A percentile compares a stretch with the other conserved stretches of the same genome.
Evolutionary conservation across 1,140 invertebrate species (phyloP).

Genomic region (Drepana arcuata): DNA sequence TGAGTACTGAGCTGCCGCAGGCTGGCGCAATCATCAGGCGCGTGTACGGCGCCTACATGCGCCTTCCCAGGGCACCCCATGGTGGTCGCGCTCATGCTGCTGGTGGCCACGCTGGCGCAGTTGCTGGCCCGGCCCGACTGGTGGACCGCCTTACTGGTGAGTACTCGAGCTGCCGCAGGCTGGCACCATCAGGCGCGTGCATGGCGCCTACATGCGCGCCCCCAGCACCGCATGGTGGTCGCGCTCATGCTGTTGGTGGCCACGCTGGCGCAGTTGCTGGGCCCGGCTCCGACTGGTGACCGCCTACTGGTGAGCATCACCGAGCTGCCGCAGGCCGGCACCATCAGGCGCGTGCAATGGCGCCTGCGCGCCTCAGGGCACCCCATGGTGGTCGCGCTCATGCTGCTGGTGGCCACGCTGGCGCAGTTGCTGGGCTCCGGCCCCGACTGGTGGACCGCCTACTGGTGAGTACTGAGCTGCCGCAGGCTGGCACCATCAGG

Average conservation of each 20-base stretch:
- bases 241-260: slow-evolving; percentile 57
- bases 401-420: slow-evolving; percentile 53
- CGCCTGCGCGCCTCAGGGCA: too few species aligned
- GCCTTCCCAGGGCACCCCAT: slow-evolving; percentile 72
- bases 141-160: slow-evolving; percentile 79
- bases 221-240: slow-evolving; percentile 69
- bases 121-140: slow-evolving; percentile 77
- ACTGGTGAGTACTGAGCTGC: too few species aligned
- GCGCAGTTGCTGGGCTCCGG: slow-evolving; percentile 73
- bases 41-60: slow-evolving; percentile 76
- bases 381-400: slow-evolving; percentile 72
- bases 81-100: slow-evolving; percentile 60
- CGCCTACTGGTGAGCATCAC: slow-evolving; percentile 78
- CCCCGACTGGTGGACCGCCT: slow-evolving; percentile 73
- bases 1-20: slow-evolving; percentile 72
- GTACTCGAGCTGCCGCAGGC: slow-evolving; percentile 68
- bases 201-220: slow-evolving; percentile 76
- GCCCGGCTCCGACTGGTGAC: slow-evolving; percentile 80
- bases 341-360: slow-evolving; percentile 61
- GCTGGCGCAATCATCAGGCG: slow-evolving; percentile 72
- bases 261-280: slow-evolving; percentile 74
- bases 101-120: slow-evolving; percentile 75
- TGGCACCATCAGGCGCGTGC: slow-evolving; percentile 74
- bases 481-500: slow-evolving; percentile 72
- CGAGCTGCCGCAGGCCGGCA: slow-evolving; percentile 69